Base-by-base conservation (phyloP, 2,113 vertebrate genomes). In the Phoxinus phoxinus region DNA sequence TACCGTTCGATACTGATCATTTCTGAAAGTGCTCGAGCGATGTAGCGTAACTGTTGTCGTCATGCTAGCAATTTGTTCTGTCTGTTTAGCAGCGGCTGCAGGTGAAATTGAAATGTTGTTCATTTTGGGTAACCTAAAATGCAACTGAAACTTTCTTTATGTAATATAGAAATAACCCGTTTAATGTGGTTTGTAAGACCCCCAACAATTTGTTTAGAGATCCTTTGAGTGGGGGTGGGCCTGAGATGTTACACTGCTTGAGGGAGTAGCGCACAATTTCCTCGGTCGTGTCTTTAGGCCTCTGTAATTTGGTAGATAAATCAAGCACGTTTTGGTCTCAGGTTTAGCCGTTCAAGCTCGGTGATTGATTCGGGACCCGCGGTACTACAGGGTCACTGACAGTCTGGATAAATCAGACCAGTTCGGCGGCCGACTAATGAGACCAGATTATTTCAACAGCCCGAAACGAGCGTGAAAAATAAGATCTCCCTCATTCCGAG, bases 291-390 rank as follows among this genome's bases (percentile, higher is more conserved):
- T 92, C 93, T 93, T 92, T 86, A 87, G 91, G 91, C 91, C 88
- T 93, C 89, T 95, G 96, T 96, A 96, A 97, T 98, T 97, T 96
- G 97, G 96, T 96, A 96, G 96, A 97, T 97, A 96, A 96, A 97
- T 97, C 95, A 95, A 94, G 94, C 90, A 91, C 90, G 94, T 95
- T 94, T 92, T 95, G 93, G 91, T 88, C 93, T 88, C 87, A 94
- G 86, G 86, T 92, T 90, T 87, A 59, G 87, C 90, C 86, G 91
- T 72, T 90, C 88, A 87, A 74, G 79, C 77, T 87, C 90, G 89
- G 85, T 98, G 96, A 98, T 98, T 97, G 97, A 98, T 98, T 96
- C 96, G 94, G 96, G 97, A 97, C 96, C 97, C 94, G 96, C 94
- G 96, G 96, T 96, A 97, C 96, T 97, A 97, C 97, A 96, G 94